Evolutionary conservation across 2,113 vertebrate species (phyloP).

Genomic region (Sinosuthora webbiana): DNA sequence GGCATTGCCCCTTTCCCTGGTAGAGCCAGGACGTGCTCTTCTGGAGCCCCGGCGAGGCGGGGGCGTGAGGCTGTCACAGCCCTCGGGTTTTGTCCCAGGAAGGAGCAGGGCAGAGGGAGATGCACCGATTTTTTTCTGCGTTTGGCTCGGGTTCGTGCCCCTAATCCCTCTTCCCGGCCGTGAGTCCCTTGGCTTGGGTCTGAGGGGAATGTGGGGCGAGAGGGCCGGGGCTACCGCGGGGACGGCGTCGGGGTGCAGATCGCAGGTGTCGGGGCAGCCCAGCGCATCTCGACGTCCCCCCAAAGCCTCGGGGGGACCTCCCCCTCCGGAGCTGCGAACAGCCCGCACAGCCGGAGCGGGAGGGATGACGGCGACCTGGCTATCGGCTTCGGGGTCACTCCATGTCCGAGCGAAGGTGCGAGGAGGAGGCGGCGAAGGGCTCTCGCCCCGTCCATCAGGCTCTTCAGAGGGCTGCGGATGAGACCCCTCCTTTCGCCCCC

Average conservation of each 20-base stretch:
- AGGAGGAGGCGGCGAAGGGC: neutral
- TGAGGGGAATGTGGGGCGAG: neutral
- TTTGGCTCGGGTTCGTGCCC: neutral
- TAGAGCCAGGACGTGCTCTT: neutral
- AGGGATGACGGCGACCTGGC: neutral
- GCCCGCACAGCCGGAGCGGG: neutral
- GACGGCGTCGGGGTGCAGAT: neutral
- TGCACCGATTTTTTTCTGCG: neutral
- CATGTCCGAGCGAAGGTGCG: neutral
- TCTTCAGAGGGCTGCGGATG: neutral
- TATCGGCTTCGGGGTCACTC: neutral
- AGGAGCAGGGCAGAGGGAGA: neutral
- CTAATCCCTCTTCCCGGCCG: fast-evolving
- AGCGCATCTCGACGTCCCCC: neutral
- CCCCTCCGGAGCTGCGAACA: neutral
- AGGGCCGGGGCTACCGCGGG: neutral
- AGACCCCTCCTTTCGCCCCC: neutral
- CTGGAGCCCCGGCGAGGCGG: neutral
- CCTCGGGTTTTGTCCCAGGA: neutral
- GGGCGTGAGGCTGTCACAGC: neutral
- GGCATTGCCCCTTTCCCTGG: neutral
- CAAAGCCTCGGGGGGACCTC: neutral
- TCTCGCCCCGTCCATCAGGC: neutral
- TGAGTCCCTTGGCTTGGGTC: neutral
- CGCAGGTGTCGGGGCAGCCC: neutral